Conservation (phyloP, 2,797 vertebrate species). For the Paramormyrops hopkinsi region DNA sequence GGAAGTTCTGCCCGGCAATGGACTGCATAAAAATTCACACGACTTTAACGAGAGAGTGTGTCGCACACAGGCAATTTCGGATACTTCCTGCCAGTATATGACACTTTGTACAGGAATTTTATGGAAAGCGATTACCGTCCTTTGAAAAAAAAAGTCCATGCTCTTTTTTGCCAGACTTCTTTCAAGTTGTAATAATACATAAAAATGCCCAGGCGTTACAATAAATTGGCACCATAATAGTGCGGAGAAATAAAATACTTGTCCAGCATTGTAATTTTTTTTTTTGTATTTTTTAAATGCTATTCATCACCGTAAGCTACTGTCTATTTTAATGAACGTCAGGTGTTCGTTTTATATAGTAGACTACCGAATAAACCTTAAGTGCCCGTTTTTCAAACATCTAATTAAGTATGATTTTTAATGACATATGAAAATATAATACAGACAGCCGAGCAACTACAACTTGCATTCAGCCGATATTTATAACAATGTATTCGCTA, state of each 20-base stretch:
- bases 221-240: neutral
- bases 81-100: constrained; percentile 8
- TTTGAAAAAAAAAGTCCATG: neutral
- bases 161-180: neutral
- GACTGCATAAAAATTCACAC: neutral
- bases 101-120: neutral
- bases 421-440: neutral
- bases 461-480: neutral
- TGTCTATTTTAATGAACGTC: neutral
- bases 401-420: neutral
- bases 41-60: neutral
- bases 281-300: neutral
- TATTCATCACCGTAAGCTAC: neutral
- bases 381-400: neutral
- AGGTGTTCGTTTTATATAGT: neutral
- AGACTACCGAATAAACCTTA: neutral
- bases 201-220: neutral
- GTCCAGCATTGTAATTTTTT: neutral
- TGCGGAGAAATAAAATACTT: neutral
- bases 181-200: neutral
- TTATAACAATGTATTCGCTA: neutral
- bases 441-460: neutral
- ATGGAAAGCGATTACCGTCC: neutral
- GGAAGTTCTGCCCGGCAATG: constrained; percentile 4
- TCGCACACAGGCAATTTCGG: neutral